Conservation (phyloP, 2,797 vertebrate species). For the Neosalanx taihuensis region DNA sequence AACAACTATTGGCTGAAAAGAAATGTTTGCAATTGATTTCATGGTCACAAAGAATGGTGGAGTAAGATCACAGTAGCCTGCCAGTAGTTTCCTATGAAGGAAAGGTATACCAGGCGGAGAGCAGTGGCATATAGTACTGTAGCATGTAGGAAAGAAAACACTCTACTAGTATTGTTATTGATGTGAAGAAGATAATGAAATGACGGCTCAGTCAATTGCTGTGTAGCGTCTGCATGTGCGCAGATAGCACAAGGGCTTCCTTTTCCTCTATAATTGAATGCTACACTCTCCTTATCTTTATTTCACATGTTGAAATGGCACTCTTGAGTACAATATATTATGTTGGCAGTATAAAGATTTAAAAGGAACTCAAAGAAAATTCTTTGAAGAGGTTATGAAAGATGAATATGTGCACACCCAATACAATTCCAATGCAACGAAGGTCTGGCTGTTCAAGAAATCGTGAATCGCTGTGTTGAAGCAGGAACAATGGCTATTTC, state of each 20-base stretch:
- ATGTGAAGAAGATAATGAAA: slow-evolving; percentile 66
- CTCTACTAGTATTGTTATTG: slow-evolving; percentile 43
- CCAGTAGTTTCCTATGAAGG: not conserved
- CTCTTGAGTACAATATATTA: slow-evolving; percentile 49
- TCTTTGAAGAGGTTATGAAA: not conserved
- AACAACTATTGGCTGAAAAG: not conserved
- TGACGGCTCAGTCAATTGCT: slow-evolving; percentile 69
- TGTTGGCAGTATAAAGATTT: slow-evolving; percentile 52
- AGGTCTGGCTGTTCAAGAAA: not conserved
- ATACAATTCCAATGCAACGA: not conserved
- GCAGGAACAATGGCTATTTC: not conserved
- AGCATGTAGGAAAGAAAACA: slow-evolving; percentile 4
- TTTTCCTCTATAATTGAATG: slow-evolving; percentile 69
- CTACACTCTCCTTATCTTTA: slow-evolving; percentile 58
- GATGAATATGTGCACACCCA: not conserved
- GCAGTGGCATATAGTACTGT: not conserved
- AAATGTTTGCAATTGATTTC: slow-evolving; percentile 21
- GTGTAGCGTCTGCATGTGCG: slow-evolving; percentile 59
- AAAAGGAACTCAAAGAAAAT: slow-evolving; percentile 50
- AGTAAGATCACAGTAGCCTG: not conserved
- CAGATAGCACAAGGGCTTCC: slow-evolving; percentile 57
- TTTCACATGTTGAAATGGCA: slow-evolving; percentile 55
- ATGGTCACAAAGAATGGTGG: not conserved
- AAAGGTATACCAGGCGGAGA: not conserved
- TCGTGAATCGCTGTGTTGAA: not conserved